Base-by-base conservation (phyloP, 64 coral and sea anemone species). In the Anthopleura sola region DNA sequence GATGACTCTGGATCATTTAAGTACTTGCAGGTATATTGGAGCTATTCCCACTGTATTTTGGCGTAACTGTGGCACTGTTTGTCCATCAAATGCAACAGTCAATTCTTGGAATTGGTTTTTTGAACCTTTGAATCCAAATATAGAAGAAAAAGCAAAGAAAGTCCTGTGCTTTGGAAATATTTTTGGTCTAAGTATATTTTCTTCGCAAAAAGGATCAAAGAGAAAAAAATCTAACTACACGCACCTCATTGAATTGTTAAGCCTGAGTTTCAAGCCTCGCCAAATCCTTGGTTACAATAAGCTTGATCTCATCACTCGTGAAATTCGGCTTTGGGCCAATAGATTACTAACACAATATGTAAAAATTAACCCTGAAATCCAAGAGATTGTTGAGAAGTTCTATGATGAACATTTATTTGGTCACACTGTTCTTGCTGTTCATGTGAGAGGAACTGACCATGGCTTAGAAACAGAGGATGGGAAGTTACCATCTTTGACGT, bases 61-160 rank as follows among this genome's bases (percentile, higher is more conserved):
- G 94, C 80, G 75, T 40, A 83, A 58, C 8, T 96, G 94, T 90
- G 58, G 87, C 13, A 23, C 90, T 39, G 69, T 74, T 34, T 96
- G 94, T 36, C 80, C 90, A n/a, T 57, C 47, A 36, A 85, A 89
- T 55, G 79, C 81, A 13, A 60, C 16, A 3, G 74, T 92, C 1
- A 92, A 96, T 84, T 89, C 94, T 10, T 96, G 94, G 94, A 58
- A 78, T 11, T 96, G 90, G 90, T 96, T 91, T 84, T 96, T 96
- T 84, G 90, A 96, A 36, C 90, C 94, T 5, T 66, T 96, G 19
- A 92, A 92, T 55, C 44, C 24, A 24, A 86, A 64, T 14, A 36
- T 96, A 44, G 94, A 96, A n/a, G 34, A 60, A 49, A 44, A 86
- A 86, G 78, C 75, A 37, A 85, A 78, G 56, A 89, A 71, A 23